phyloP scores from a whole-genome alignment of 2,113 vertebrate species.

The Phylloscopus trochiloides region DNA sequence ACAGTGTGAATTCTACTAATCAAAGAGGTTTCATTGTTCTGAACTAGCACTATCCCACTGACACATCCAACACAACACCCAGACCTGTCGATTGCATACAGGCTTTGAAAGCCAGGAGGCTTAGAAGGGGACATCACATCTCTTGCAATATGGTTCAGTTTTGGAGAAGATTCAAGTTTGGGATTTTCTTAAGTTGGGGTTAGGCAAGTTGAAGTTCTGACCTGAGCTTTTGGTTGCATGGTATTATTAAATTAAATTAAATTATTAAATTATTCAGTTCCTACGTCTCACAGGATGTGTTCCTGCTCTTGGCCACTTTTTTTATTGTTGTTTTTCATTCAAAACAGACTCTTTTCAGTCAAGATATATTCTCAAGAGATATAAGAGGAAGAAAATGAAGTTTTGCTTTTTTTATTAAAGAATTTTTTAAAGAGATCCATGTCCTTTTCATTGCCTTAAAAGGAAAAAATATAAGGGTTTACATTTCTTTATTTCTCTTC shows the following conservation, averaged over 20 bases:
- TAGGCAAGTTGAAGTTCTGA: neutral
- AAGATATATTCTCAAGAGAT: neutral
- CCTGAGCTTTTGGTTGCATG: neutral
- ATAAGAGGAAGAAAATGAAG: neutral
- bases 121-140: neutral
- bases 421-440: neutral
- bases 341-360: neutral
- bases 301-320: neutral
- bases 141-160: neutral
- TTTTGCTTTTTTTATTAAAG: neutral
- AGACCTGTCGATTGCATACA: neutral
- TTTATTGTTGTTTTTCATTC: neutral
- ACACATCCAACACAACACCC: neutral
- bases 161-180: neutral
- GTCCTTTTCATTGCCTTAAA: neutral
- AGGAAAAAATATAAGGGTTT: neutral
- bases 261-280: neutral
- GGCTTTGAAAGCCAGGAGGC: neutral
- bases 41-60: neutral
- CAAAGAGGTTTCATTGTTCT: neutral
- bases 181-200: neutral
- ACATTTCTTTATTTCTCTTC: neutral
- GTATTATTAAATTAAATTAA: neutral
- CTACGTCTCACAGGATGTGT: neutral
- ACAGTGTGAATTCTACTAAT: neutral